A percentile compares a stretch with the other conserved stretches of the same genome.
Evolutionary conservation across 1,140 invertebrate genomes (phyloP).

Genomic region (Delia radicum): DNA sequence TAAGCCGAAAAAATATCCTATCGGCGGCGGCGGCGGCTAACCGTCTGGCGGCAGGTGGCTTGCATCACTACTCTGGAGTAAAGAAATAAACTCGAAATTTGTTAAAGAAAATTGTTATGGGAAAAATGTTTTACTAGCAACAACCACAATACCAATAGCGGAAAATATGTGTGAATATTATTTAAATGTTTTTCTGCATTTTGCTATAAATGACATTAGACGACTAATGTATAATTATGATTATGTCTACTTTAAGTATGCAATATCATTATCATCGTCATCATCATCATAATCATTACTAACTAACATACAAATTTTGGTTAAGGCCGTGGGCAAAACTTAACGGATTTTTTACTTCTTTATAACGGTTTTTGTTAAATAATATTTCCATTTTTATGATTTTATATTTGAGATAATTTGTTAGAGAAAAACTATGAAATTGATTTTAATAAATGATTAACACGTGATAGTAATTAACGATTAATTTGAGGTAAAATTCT

Average conservation of each 20-base stretch:
- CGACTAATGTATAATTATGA: background rate
- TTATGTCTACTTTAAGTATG: too few relatives aligned
- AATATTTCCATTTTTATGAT: background rate
- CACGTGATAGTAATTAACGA: background rate
- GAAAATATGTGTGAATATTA: conserved; percentile 3
- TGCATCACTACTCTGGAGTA: too few relatives aligned
- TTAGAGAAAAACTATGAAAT: background rate
- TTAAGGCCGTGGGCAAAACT: conserved; percentile 1
- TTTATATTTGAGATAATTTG: background rate
- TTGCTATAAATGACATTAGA: background rate
- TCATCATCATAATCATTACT: background rate
- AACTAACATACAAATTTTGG: background rate
- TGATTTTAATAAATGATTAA: background rate
- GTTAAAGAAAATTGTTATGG: background rate
- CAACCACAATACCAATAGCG: background rate
- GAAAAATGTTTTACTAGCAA: conserved; percentile 3
- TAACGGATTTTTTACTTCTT: background rate
- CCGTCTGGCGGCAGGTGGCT: too few relatives aligned
- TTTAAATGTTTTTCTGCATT: background rate
- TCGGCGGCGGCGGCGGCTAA: too few relatives aligned
- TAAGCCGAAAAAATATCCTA: too few relatives aligned
- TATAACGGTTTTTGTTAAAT: background rate
- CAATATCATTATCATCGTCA: background rate
- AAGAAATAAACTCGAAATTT: background rate
- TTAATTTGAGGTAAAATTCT: too few relatives aligned